Conservation (phyloP, 2,888 invertebrate species). For the Protophormia terraenovae region DNA sequence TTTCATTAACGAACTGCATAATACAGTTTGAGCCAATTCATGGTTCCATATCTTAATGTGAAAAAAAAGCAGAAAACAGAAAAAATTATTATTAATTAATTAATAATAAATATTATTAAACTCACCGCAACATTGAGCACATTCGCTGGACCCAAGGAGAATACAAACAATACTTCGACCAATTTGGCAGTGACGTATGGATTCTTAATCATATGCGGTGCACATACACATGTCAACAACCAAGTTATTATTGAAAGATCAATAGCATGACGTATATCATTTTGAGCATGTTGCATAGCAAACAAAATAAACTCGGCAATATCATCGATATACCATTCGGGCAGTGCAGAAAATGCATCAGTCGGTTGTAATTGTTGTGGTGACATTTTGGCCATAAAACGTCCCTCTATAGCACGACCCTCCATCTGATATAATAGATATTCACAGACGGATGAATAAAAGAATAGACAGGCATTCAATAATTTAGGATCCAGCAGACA, state of each 20-base stretch:
- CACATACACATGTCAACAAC: slow-evolving; percentile 94
- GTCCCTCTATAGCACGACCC: slow-evolving; percentile 82
- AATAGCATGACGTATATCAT: slow-evolving; percentile 86
- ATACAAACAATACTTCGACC: slow-evolving; percentile 93
- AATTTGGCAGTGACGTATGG: slow-evolving; percentile 98
- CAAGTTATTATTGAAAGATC: slow-evolving; percentile 93
- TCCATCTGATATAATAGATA: slow-evolving; percentile 87
- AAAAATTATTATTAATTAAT: too few species aligned
- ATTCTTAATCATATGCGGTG: slow-evolving; percentile 95
- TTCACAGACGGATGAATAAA: slow-evolving; percentile 93
- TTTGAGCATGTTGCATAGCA: slow-evolving; percentile 91
- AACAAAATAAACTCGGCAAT: slow-evolving; percentile 97
- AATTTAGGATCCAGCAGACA: slow-evolving; percentile 92
- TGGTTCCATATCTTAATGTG: slow-evolving; percentile 89
- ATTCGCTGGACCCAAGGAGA: slow-evolving; percentile 86
- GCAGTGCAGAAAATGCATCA: slow-evolving; percentile 92
- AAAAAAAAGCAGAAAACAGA: too few species aligned
- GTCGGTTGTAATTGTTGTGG: slow-evolving; percentile 85
- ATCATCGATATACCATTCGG: slow-evolving; percentile 99
- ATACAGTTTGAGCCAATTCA: slow-evolving; percentile 89
- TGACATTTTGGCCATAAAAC: slow-evolving; percentile 82
- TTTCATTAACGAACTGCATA: slow-evolving; percentile 96
- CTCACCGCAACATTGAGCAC: slow-evolving; percentile 79
- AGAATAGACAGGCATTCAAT: slow-evolving; percentile 90
- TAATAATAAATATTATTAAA: slow-evolving; percentile 3